These are phyloP conservation scores for Pongo abelii DNA, from an alignment of 2,113 vertebrate genomes.

Conservation along the genomic window DNA sequence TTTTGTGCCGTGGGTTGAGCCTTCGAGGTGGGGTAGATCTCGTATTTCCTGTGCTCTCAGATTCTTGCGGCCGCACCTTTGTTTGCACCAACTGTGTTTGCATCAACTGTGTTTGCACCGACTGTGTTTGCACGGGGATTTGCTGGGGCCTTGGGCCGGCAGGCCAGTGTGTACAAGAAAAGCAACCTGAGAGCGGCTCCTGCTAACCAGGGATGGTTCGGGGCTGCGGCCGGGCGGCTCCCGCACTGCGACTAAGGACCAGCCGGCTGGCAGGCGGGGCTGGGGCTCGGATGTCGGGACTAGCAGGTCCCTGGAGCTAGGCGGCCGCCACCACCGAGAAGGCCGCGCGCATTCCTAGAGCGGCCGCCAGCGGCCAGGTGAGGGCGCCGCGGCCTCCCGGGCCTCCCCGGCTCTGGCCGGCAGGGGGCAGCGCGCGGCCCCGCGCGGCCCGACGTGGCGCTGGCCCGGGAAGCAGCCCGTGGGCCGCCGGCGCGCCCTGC, in stretches of 20 bases:
- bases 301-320: background rate
- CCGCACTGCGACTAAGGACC: background rate
- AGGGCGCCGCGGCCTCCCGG: background rate
- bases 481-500: background rate
- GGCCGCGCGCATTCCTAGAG: constrained; percentile 55
- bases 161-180: background rate
- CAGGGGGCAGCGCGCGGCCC: constrained; percentile 58
- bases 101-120: background rate
- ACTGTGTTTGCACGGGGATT: background rate
- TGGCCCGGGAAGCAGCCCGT: background rate
- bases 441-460: constrained; percentile 44
- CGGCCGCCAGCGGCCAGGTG: constrained; percentile 63
- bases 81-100: background rate
- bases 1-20: background rate
- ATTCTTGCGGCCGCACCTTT: background rate
- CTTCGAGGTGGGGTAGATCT: background rate
- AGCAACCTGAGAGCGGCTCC: background rate
- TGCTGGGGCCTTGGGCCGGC: background rate
- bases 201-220: background rate
- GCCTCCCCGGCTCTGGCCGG: background rate
- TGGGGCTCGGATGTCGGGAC: fast-evolving
- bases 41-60: fast-evolving
- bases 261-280: background rate
- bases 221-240: background rate
- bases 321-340: constrained; percentile 56